These are phyloP conservation scores for Phoenicopterus ruber DNA, from an alignment of 2,113 vertebrate species.

Conservation along the genomic window DNA sequence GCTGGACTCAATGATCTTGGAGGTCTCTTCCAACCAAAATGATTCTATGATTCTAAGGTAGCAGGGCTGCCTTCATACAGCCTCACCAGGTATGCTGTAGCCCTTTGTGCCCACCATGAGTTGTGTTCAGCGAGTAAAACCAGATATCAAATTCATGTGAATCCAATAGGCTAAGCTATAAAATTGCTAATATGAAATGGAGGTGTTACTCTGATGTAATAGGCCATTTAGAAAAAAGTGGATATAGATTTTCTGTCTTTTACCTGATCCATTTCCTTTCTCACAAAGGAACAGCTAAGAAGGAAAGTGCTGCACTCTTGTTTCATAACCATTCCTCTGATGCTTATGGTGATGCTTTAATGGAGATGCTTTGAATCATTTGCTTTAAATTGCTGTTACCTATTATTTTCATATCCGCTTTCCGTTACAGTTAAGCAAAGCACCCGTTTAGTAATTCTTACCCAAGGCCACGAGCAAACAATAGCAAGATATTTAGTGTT, in stretches of 20 bases:
- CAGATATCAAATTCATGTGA: constrained; percentile 23
- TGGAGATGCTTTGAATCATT: background rate
- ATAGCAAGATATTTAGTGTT: background rate
- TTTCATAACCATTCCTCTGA: background rate
- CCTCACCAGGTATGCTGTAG: background rate
- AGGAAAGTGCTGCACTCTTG: background rate
- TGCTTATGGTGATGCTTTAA: background rate
- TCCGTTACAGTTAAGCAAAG: constrained; percentile 6
- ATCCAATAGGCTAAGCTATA: background rate
- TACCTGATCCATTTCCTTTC: constrained; percentile 52
- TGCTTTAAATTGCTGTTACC: background rate
- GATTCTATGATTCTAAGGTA: too few species aligned
- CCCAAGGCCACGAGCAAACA: background rate
- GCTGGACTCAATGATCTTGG: too few species aligned
- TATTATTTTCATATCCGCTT: background rate
- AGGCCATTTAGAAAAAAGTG: constrained; percentile 50
- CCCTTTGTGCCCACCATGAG: background rate
- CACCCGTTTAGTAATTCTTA: constrained; percentile 15
- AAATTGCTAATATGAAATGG: constrained; percentile 7
- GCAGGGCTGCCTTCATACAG: background rate
- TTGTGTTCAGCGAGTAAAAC: background rate
- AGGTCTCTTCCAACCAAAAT: too few species aligned
- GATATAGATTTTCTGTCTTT: constrained; percentile 66
- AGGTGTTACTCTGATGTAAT: constrained; percentile 40
- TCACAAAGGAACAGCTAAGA: background rate